A percentile compares a stretch with the other conserved stretches of the same genome.
These are phyloP conservation scores for Sphinx pinastri DNA, from an alignment of 2,888 invertebrate genomes.

Conservation along the genomic window DNA sequence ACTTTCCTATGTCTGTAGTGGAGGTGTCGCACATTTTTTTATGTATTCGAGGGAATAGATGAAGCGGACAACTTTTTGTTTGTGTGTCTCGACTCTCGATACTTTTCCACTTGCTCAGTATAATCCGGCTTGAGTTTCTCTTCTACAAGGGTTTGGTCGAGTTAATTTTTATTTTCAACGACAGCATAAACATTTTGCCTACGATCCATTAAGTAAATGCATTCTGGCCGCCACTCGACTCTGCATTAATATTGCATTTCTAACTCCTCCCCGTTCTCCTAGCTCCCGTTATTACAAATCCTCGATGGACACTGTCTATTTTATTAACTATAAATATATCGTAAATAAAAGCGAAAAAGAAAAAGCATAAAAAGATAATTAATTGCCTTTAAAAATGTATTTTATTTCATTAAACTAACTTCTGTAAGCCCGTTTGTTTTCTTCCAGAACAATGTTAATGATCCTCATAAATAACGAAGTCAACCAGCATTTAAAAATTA, in stretches of 20 bases:
- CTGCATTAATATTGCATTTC: conserved; percentile 87
- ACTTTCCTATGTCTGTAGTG: conserved; percentile 72
- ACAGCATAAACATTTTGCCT: conserved; percentile 78
- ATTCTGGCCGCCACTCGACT: conserved; percentile 74
- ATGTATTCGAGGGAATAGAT: conserved; percentile 45
- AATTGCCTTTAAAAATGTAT: too few species aligned
- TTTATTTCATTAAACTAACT: too few species aligned
- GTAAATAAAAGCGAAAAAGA: too few species aligned
- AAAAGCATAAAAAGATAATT: too few species aligned
- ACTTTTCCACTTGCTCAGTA: conserved; percentile 57
- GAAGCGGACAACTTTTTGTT: conserved; percentile 66
- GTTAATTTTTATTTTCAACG: conserved; percentile 66
- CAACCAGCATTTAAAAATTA: too few species aligned
- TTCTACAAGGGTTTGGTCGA: conserved; percentile 47
- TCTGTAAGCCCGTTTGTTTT: too few species aligned
- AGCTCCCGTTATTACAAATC: conserved; percentile 18
- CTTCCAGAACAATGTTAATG: too few species aligned
- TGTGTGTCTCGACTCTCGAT: conserved; percentile 58
- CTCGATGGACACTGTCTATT: conserved; percentile 12
- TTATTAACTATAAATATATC: conserved; percentile 2
- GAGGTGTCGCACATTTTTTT: conserved; percentile 74
- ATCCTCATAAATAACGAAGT: too few species aligned
- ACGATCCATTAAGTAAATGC: conserved; percentile 82
- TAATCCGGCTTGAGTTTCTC: conserved; percentile 71
- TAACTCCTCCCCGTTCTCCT: conserved; percentile 48